Base-by-base conservation (phyloP, 2,888 invertebrate genomes). In the Diloba caeruleocephala region DNA sequence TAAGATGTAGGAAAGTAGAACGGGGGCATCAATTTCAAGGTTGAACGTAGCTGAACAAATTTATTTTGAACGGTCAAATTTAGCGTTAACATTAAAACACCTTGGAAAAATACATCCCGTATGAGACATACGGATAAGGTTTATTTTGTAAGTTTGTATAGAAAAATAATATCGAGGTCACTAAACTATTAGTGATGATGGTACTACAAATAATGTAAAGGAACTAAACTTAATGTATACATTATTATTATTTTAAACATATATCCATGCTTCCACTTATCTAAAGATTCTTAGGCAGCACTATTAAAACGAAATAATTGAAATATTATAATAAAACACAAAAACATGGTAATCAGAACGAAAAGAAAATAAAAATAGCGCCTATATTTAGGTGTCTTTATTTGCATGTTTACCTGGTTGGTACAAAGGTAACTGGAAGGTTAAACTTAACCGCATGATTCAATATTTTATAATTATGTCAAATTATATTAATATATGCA, bases 1-100 rank as follows among this genome's bases (percentile, higher is more conserved):
- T 86, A 84, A 88, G 86, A 90, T 86, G 84, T 89, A 86, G 85
- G 81, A 89, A 90, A 90, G 88, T 90, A 87, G 90, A 87, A 90
- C 89, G 75, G 90, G 90, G 89, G 89, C 89, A 85, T 85, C 83
- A 84, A 85, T 84, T 84, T 78, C 88, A 90, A 90, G 91, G 91
- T 82, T 79, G 80, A 78, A 86, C 81, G 82, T 83, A 79, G 81
- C 85, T 82, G 80, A 85, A 86, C 85, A 84, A 87, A 89, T 85
- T 83, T 84, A 81, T 87, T 85, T 84, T 73, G 78, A 82, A 82
- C 81, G 77, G 76, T 75, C 78, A 76, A 76, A 81, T 82, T 81
- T 76, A 77, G 76, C 70, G 62, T 70, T 81, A 76, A 79, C 72
- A 75, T 77, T 72, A 68, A 63, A 71, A 68, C 73, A 76, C 85